A percentile compares a stretch with the other conserved stretches of the same genome.
phyloP scores from a whole-genome alignment of 1,140 invertebrate genomes.

The Steinernema feltiae region DNA sequence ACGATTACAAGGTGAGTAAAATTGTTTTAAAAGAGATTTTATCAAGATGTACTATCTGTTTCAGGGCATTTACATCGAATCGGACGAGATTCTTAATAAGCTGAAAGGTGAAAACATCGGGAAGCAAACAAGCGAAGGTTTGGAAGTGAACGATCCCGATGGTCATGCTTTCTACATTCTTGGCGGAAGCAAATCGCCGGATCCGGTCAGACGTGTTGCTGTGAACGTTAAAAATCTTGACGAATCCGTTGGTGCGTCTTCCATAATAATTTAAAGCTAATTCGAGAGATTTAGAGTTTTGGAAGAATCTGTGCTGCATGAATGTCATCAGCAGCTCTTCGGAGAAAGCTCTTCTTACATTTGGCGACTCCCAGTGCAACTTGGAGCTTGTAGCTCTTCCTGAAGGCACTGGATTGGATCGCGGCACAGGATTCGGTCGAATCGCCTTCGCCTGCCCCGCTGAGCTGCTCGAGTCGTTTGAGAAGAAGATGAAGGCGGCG shows the following conservation, averaged over 20 bases:
- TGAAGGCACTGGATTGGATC: constrained; percentile 66
- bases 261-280: not conserved
- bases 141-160: constrained; percentile 68
- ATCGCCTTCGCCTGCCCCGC: constrained; percentile 84
- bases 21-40: constrained; percentile 14
- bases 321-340: constrained; percentile 23
- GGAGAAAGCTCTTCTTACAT: constrained; percentile 23
- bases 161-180: constrained; percentile 80
- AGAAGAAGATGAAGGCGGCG: constrained; percentile 69
- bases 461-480: constrained; percentile 68
- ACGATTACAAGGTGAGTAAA: constrained; percentile 74
- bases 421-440: constrained; percentile 84
- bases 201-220: constrained; percentile 76
- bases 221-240: constrained; percentile 73
- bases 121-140: not conserved
- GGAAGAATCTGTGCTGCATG: constrained; percentile 46
- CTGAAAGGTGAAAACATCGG: constrained; percentile 13
- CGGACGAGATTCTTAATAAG: constrained; percentile 67
- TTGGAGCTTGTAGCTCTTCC: constrained; percentile 37
- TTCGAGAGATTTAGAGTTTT: constrained; percentile 35
- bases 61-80: constrained; percentile 71
- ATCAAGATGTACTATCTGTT: constrained; percentile 19
- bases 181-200: constrained; percentile 67
- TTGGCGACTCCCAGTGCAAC: constrained; percentile 30
- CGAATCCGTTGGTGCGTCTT: constrained; percentile 65